These are phyloP conservation scores for Nothura maculosa DNA, from an alignment of 2,797 vertebrate species.

Conservation along the genomic window DNA sequence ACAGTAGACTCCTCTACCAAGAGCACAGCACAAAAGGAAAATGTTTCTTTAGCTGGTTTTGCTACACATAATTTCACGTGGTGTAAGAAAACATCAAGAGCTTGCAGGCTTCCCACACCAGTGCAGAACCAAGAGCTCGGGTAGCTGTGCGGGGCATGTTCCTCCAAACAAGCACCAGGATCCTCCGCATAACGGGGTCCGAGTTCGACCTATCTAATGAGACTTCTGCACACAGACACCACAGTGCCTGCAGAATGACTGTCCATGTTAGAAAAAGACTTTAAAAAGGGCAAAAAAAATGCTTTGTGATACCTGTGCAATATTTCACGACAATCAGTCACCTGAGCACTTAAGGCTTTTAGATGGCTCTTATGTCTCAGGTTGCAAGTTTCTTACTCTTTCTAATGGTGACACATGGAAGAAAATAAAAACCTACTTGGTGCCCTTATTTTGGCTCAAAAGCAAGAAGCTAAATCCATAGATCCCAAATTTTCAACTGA, in stretches of 20 bases:
- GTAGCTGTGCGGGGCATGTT: background rate
- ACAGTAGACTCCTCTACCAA: background rate
- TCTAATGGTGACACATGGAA: background rate
- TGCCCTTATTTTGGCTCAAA: background rate
- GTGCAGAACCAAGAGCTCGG: background rate
- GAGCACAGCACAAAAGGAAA: background rate
- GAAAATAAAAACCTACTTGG: background rate
- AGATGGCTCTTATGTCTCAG: background rate
- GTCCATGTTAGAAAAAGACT: background rate
- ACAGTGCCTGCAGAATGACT: background rate
- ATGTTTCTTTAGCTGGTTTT: background rate
- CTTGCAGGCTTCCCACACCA: background rate
- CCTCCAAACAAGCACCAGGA: background rate
- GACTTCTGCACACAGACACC: background rate
- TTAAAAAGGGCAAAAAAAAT: background rate
- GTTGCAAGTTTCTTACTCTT: background rate
- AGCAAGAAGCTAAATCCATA: background rate
- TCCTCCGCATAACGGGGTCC: background rate
- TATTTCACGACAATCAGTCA: background rate
- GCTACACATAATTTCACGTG: background rate
- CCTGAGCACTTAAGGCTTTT: background rate
- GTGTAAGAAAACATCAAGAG: background rate
- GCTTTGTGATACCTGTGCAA: fast-evolving
- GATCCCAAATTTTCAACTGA: background rate
- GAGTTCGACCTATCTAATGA: background rate